Evolutionary conservation across 2,797 vertebrate species (phyloP), one percentile per base, ranked within the genome.

Genomic region (Melanotaenia boesemani): DNA sequence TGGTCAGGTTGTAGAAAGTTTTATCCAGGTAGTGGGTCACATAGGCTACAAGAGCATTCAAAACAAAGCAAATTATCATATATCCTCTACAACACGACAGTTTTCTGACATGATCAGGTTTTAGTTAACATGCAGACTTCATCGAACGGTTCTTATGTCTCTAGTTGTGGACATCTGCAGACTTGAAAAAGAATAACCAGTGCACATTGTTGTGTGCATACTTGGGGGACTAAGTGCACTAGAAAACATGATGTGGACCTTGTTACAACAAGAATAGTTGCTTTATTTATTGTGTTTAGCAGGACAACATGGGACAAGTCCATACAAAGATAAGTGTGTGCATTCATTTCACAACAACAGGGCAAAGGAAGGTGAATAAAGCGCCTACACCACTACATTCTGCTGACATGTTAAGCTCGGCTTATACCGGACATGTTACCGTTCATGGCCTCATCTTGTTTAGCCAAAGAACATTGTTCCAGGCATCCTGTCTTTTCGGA

Each of bases 1-100:
- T 99, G 0, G 97, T 99, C 70, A 99, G 91, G 86, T 99, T 99
- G 93, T 99, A 99, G 93, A 99, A 99, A 0, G 97, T 99, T 94
- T 98, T 99, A 83, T 99, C 98, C 92, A 99, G 92, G 86, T 99
- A 99, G 86, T 99, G 98, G 37, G 98, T 99, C 77, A 99, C 98
- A 30, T 97, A 96, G 61, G 97, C 98, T 95, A 90, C 39, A 75
- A 9, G n/a, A 26, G 65, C 20, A 36, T 30, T n/a, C 6, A 34
- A 70, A 74, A 20, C 9, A 15, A 68, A 15, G 60, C 30, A 37
- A 61, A 15, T 2, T 0, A 48, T 32, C 22, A 12, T 15, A 4
- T 39, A 4, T 0, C 20, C 4, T 36, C 5, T 18, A 7, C 32
- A 24, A 5, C 16, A 15, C 30, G 0, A 32, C 4, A n/a, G 5